These are phyloP conservation scores for Corythornis madagascariensis DNA, from an alignment of 2,113 vertebrate genomes.

Conservation along the genomic window DNA sequence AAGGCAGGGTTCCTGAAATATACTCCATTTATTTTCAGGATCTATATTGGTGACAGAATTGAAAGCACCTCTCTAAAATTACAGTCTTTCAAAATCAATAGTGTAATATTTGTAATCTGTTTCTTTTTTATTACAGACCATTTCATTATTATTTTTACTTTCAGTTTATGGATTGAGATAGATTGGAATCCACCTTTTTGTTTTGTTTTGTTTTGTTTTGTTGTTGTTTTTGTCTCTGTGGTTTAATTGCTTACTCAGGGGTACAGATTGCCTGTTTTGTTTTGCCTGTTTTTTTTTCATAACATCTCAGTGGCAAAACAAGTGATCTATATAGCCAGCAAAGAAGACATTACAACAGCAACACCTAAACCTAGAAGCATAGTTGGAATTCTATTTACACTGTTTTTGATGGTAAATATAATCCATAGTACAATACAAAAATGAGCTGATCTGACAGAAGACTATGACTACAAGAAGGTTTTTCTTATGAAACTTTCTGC, in stretches of 20 bases:
- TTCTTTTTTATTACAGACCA: constrained; percentile 66
- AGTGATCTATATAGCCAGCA: background rate
- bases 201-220: too few relatives aligned
- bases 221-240: constrained; percentile 53
- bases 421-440: background rate
- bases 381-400: background rate
- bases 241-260: constrained; percentile 39
- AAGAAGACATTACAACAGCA: background rate
- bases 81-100: constrained; percentile 69
- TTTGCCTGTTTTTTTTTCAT: background rate
- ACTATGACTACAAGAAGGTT: background rate
- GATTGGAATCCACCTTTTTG: constrained; percentile 48
- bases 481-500: background rate
- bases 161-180: constrained; percentile 60
- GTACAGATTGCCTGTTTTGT: background rate
- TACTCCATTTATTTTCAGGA: constrained; percentile 51
- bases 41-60: constrained; percentile 59
- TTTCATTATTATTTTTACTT: constrained; percentile 71
- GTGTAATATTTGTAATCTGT: constrained; percentile 60
- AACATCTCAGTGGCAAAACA: background rate
- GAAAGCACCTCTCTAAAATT: constrained; percentile 60
- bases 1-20: constrained; percentile 50
- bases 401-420: background rate
- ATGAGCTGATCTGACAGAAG: background rate
- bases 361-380: background rate